Evolutionary conservation across 2,888 invertebrate species (phyloP).

Genomic region (Lysandra bellargus): DNA sequence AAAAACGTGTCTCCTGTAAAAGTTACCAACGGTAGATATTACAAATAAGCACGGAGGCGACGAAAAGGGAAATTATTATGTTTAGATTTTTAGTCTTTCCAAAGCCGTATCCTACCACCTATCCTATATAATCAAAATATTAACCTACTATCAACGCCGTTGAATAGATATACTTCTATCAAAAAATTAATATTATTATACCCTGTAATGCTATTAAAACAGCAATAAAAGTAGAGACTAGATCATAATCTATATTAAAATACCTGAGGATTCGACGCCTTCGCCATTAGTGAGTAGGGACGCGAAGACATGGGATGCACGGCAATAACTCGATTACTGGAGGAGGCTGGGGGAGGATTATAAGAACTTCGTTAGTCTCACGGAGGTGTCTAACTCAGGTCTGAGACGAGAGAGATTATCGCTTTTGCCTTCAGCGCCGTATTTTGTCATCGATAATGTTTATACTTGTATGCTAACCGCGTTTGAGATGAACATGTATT

Average conservation of each 20-base stretch:
- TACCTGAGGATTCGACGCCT: conserved; percentile 34
- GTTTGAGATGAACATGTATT: conserved; percentile 35
- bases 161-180: too few species aligned
- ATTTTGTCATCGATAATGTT: conserved; percentile 61
- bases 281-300: conserved; percentile 43
- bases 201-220: conserved; percentile 30
- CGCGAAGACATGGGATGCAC: conserved; percentile 68
- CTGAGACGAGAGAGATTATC: conserved; percentile 68
- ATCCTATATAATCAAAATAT: too few species aligned
- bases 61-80: too few species aligned
- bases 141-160: too few species aligned
- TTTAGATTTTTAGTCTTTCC: too few species aligned
- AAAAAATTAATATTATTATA: not conserved
- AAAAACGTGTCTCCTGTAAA: too few species aligned
- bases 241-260: conserved; percentile 29
- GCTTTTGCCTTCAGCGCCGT: conserved; percentile 64
- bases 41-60: too few species aligned
- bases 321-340: conserved; percentile 73
- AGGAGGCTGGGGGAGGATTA: conserved; percentile 60
- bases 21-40: too few species aligned
- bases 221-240: conserved; percentile 17
- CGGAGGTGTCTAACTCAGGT: conserved; percentile 74
- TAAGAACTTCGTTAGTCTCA: conserved; percentile 78
- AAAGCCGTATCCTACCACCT: too few species aligned
- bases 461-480: conserved; percentile 46